Evolutionary conservation across 2,113 vertebrate species (phyloP).

Genomic region (Telmatochromis sp.): DNA sequence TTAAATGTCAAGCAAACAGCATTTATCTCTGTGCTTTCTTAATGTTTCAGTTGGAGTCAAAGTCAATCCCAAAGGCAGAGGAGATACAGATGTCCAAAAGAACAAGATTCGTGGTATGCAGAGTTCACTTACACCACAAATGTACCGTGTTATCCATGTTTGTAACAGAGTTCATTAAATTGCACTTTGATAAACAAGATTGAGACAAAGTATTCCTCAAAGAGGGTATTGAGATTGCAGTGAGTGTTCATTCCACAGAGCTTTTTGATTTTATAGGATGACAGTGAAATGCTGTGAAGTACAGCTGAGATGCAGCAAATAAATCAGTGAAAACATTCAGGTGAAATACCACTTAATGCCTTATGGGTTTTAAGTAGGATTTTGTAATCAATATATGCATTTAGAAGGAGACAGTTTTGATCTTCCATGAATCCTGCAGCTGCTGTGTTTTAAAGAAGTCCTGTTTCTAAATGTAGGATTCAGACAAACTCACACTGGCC

Average conservation of each 20-base stretch:
- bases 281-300: neutral
- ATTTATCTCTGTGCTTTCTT: neutral
- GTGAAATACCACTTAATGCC: neutral
- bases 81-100: constrained; percentile 72
- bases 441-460: neutral
- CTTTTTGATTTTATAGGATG: neutral
- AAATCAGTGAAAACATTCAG: constrained; percentile 13
- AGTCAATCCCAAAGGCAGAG: constrained; percentile 71
- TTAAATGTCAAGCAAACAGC: neutral
- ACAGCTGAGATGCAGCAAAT: neutral
- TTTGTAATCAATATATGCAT: constrained; percentile 10
- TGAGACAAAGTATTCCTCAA: neutral
- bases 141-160: neutral
- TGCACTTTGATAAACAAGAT: neutral
- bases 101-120: constrained; percentile 73
- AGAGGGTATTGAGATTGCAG: neutral
- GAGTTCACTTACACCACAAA: neutral
- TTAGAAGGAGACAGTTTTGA: neutral
- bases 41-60: constrained; percentile 73
- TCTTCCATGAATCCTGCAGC: neutral
- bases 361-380: neutral
- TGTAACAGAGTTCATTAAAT: neutral
- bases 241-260: neutral
- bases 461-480: neutral
- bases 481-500: neutral